These are phyloP conservation scores for Parascotia fuliginaria DNA, from an alignment of 2,888 invertebrate genomes.

Conservation along the genomic window DNA sequence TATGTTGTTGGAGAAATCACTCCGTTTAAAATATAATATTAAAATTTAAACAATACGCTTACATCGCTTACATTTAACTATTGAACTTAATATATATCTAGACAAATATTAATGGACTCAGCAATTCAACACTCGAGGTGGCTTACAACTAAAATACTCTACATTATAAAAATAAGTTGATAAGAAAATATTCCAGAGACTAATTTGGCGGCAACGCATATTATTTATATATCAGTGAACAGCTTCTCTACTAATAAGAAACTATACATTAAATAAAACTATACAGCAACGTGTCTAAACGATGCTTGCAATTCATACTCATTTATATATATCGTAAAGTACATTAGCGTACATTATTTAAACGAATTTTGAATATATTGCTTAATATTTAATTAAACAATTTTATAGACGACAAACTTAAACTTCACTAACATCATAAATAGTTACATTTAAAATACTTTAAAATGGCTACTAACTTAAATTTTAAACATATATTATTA, in stretches of 20 bases:
- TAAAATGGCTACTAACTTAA: neutral
- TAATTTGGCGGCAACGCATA: constrained; percentile 65
- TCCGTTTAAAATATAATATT: constrained; percentile 74
- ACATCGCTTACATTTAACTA: constrained; percentile 63
- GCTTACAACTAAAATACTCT: constrained; percentile 77
- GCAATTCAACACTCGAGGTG: constrained; percentile 80
- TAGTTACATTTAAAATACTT: no score
- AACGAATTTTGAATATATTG: neutral
- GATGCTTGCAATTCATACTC: neutral
- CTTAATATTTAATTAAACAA: neutral
- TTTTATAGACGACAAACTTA: neutral
- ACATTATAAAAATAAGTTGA: constrained; percentile 71
- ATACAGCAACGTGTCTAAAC: neutral
- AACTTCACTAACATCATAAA: neutral
- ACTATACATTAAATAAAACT: constrained; percentile 6
- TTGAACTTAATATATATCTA: constrained; percentile 67
- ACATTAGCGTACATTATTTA: neutral
- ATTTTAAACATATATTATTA: neutral
- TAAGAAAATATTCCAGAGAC: constrained; percentile 67
- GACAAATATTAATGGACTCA: constrained; percentile 68
- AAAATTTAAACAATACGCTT: constrained; percentile 71
- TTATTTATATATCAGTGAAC: constrained; percentile 50
- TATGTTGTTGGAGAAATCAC: constrained; percentile 83
- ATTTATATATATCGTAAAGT: neutral
- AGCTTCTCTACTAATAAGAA: constrained; percentile 41